phyloP scores from a whole-genome alignment of 2,888 invertebrate species.

The Cyclophora albipunctata region DNA sequence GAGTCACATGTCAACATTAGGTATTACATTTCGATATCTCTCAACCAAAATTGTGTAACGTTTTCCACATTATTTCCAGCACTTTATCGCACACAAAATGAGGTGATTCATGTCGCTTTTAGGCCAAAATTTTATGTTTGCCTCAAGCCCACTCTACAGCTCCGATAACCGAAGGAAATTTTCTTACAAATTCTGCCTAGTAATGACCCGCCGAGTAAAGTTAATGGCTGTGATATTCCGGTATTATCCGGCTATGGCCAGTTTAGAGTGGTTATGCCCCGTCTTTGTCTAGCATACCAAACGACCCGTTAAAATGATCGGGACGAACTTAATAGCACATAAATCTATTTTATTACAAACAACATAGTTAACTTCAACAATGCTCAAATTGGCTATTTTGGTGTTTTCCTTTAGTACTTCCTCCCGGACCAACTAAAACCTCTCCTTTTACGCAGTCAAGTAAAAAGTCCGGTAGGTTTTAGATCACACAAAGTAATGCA shows the following conservation, averaged over 20 bases:
- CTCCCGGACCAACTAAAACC: no score
- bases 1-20: no score
- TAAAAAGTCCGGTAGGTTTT: no score
- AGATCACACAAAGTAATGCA: no score
- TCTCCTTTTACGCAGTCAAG: no score
- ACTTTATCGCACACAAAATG: slow-evolving; percentile 9
- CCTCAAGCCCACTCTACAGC: slow-evolving; percentile 14
- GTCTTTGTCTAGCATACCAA: slow-evolving; percentile 16
- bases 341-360: slow-evolving; percentile 16
- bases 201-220: slow-evolving; percentile 22
- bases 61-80: slow-evolving; percentile 11
- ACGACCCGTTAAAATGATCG: slow-evolving; percentile 9
- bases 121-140: slow-evolving; percentile 13
- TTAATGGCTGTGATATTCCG: slow-evolving; percentile 20
- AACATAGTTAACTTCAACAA: neutral
- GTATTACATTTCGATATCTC: neutral
- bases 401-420: no score
- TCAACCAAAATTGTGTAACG: slow-evolving; percentile 3
- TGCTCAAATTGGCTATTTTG: no score
- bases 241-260: slow-evolving; percentile 15
- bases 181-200: slow-evolving; percentile 24
- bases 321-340: slow-evolving; percentile 12
- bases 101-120: slow-evolving; percentile 16
- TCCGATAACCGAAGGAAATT: slow-evolving; percentile 15
- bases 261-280: slow-evolving; percentile 13